phyloP scores from a whole-genome alignment of 2,888 invertebrate genomes.

The Dastarcus helophoroides region DNA sequence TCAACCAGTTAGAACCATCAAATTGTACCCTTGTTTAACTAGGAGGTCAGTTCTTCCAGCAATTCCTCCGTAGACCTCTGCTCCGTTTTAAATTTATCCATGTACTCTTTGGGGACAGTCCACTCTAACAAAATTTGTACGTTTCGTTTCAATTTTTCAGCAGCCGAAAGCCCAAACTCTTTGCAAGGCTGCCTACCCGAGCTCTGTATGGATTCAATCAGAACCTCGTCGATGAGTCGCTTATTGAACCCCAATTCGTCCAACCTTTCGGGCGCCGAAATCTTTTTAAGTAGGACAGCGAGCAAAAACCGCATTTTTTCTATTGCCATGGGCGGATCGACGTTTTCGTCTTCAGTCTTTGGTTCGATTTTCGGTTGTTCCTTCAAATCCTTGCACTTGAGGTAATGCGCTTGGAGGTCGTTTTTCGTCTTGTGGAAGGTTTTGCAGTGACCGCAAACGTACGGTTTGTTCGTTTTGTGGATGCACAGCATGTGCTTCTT shows the following conservation, averaged over 20 bases:
- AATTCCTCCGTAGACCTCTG: slow-evolving; percentile 69
- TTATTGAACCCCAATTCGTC: slow-evolving; percentile 64
- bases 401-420: slow-evolving; percentile 55
- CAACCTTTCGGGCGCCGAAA: slow-evolving; percentile 67
- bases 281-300: slow-evolving; percentile 70
- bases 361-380: slow-evolving; percentile 24
- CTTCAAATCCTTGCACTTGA: slow-evolving; percentile 34
- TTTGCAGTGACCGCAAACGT: slow-evolving; percentile 62
- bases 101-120: slow-evolving; percentile 68
- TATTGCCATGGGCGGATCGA: slow-evolving; percentile 48
- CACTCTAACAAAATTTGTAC: slow-evolving; percentile 67
- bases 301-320: slow-evolving; percentile 68
- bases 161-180: slow-evolving; percentile 43
- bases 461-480: slow-evolving; percentile 67
- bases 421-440: slow-evolving; percentile 66
- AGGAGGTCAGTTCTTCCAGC: slow-evolving; percentile 59
- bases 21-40: slow-evolving; percentile 21
- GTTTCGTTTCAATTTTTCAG: slow-evolving; percentile 59
- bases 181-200: slow-evolving; percentile 59
- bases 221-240: slow-evolving; percentile 68
- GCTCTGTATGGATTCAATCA: slow-evolving; percentile 63
- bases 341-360: slow-evolving; percentile 21
- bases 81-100: slow-evolving; percentile 63
- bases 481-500: slow-evolving; percentile 82
- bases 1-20: too few species aligned